These are phyloP conservation scores for Ondatra zibethicus DNA, from an alignment of 2,113 vertebrate species.

Conservation along the genomic window DNA sequence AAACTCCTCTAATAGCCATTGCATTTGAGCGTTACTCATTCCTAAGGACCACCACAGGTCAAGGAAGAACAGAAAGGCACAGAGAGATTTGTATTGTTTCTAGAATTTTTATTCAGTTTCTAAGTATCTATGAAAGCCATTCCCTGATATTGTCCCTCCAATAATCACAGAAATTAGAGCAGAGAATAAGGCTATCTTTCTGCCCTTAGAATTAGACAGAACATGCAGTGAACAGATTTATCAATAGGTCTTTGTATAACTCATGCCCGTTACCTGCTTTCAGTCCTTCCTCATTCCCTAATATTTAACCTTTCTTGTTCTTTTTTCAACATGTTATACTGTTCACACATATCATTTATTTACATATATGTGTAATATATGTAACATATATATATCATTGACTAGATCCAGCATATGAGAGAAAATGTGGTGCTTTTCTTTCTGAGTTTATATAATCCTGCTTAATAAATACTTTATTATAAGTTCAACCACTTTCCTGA, in stretches of 20 bases:
- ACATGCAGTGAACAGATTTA: conserved; percentile 8
- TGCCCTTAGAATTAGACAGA: conserved; percentile 1
- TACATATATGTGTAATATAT: too few species aligned
- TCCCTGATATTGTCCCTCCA: background rate
- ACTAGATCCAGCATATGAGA: too few species aligned
- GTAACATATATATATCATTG: background rate
- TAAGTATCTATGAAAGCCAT: background rate
- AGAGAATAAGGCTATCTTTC: background rate
- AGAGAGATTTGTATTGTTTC: background rate
- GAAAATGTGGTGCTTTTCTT: background rate
- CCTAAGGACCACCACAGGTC: background rate
- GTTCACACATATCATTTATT: background rate
- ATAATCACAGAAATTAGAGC: conserved; percentile 21
- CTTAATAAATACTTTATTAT: background rate
- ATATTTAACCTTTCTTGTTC: background rate
- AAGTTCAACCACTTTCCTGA: background rate
- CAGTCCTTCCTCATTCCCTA: background rate
- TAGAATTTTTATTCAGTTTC: conserved; percentile 23
- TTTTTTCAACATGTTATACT: background rate
- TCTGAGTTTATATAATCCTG: background rate
- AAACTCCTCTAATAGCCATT: conserved; percentile 22
- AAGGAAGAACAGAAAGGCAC: background rate
- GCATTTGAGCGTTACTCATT: conserved; percentile 1
- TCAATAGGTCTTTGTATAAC: background rate
- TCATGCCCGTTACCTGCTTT: background rate